These are phyloP conservation scores for Mechanitis messenoides DNA, from an alignment of 2,888 invertebrate species.

Conservation along the genomic window DNA sequence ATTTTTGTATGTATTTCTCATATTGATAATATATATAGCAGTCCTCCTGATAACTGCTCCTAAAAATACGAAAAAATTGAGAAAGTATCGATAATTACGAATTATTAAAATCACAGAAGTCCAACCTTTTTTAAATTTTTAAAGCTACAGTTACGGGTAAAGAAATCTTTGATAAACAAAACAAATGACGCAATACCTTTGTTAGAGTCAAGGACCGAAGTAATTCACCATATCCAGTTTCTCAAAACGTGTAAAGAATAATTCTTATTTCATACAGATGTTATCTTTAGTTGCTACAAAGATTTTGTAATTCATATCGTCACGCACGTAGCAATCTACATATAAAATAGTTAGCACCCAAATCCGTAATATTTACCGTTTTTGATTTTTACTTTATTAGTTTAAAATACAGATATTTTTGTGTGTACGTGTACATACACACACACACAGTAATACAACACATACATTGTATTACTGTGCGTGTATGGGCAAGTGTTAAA, in stretches of 20 bases:
- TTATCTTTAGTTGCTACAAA: constrained; percentile 38
- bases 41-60: neutral
- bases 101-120: too few relatives aligned
- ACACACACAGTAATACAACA: too few relatives aligned
- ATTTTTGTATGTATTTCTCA: too few relatives aligned
- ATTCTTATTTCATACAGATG: constrained; percentile 40
- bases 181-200: constrained; percentile 31
- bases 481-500: too few relatives aligned
- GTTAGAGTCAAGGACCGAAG: constrained; percentile 57
- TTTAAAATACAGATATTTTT: neutral
- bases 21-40: too few relatives aligned
- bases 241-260: constrained; percentile 50
- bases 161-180: constrained; percentile 7
- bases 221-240: constrained; percentile 50
- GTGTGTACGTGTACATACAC: too few relatives aligned
- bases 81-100: neutral
- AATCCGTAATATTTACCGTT: constrained; percentile 27
- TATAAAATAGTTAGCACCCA: constrained; percentile 24
- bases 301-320: constrained; percentile 41
- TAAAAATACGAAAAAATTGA: too few relatives aligned
- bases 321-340: constrained; percentile 31
- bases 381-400: constrained; percentile 6
- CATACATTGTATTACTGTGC: too few relatives aligned
- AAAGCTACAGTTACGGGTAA: neutral
- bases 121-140: too few relatives aligned